These are phyloP conservation scores for Aythya fuligula DNA, from an alignment of 2,797 vertebrate species.

Conservation along the genomic window DNA sequence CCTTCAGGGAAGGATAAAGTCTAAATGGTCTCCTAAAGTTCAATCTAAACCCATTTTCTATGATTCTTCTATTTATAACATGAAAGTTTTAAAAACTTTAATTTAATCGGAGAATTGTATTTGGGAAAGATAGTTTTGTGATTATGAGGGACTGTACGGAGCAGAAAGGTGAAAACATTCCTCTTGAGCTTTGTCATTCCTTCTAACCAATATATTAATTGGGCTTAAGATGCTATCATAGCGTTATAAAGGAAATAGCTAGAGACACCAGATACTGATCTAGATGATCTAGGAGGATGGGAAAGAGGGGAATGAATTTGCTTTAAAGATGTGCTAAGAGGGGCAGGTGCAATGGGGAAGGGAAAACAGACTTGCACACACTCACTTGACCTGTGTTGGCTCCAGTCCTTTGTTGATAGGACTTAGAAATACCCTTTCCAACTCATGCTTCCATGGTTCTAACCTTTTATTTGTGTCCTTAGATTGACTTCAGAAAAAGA, in stretches of 20 bases:
- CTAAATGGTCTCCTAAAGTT: neutral
- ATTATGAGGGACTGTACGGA: neutral
- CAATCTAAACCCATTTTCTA: neutral
- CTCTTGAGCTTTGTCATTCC: neutral
- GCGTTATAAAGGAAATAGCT: neutral
- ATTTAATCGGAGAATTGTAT: neutral
- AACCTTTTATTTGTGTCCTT: neutral
- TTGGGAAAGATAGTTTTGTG: neutral
- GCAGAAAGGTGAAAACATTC: neutral
- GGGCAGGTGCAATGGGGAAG: neutral
- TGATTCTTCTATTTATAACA: neutral
- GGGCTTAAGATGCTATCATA: neutral
- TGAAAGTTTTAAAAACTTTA: rapidly evolving
- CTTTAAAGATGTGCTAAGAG: neutral
- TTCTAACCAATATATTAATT: neutral
- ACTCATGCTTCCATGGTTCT: neutral
- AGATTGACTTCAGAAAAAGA: neutral
- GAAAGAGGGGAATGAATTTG: neutral
- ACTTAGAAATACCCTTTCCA: neutral
- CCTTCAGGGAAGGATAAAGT: neutral
- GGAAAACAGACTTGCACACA: neutral
- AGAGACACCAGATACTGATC: neutral
- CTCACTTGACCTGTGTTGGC: neutral
- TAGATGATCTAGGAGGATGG: neutral
- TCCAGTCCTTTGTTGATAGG: rapidly evolving